A percentile compares a stretch with the other conserved stretches of the same genome.
These are phyloP conservation scores for Conus betulinus DNA, from an alignment of 1,140 invertebrate genomes.

Conservation along the genomic window DNA sequence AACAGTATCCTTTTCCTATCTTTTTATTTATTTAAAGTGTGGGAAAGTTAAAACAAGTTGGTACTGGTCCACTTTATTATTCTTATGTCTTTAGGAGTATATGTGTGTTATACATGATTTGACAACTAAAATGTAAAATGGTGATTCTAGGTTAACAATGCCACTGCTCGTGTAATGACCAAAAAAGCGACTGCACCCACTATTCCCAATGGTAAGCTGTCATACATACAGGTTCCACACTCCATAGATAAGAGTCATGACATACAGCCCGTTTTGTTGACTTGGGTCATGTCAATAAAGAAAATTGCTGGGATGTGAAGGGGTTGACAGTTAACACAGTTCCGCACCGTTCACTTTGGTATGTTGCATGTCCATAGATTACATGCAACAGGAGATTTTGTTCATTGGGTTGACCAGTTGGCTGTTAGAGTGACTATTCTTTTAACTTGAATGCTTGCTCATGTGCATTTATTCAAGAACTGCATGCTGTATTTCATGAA, in stretches of 20 bases:
- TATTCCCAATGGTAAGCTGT: slow-evolving; percentile 91
- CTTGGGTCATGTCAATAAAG: neutral
- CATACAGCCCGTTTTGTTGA: slow-evolving; percentile 10
- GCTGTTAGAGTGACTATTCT: neutral
- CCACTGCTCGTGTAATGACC: slow-evolving; percentile 97
- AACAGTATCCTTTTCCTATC: neutral
- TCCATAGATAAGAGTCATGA: slow-evolving; percentile 32
- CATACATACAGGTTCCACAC: neutral
- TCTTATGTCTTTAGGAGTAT: neutral
- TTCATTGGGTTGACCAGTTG: neutral
- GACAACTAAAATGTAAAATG: slow-evolving; percentile 30
- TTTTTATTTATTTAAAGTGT: too few relatives aligned
- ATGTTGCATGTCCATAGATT: neutral
- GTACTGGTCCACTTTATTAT: slow-evolving; percentile 29
- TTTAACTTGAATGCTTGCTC: slow-evolving; percentile 14
- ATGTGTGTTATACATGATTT: slow-evolving; percentile 2
- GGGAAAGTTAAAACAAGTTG: slow-evolving; percentile 18
- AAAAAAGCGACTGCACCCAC: slow-evolving; percentile 91
- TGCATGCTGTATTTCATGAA: slow-evolving; percentile 44
- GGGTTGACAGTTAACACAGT: neutral
- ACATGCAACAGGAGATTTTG: neutral
- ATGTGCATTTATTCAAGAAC: slow-evolving; percentile 29
- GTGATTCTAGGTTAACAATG: slow-evolving; percentile 92
- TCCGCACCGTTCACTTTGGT: neutral
- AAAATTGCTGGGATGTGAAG: neutral